Conservation (phyloP, 2,888 invertebrate species). For the Galerucella calmariensis region DNA sequence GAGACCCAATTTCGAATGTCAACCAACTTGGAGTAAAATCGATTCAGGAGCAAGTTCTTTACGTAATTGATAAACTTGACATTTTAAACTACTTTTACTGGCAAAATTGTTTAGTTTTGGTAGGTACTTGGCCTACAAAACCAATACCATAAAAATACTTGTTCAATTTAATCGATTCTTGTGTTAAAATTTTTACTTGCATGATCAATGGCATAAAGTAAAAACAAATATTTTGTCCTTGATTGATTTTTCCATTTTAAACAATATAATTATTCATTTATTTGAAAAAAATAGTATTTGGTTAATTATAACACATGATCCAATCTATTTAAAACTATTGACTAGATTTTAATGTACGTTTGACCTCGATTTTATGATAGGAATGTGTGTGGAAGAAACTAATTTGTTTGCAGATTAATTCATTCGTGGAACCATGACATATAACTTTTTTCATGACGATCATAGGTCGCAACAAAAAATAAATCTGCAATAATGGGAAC, state of each 20-base stretch:
- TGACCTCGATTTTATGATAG: background rate
- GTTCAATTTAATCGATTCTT: background rate
- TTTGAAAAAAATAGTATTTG: background rate
- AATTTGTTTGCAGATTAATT: background rate
- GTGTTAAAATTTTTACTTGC: background rate
- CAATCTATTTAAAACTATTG: background rate
- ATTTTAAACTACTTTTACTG: background rate
- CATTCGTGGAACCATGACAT: background rate
- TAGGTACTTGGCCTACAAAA: background rate
- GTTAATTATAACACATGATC: background rate
- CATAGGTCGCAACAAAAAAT: background rate
- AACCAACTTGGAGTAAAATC: background rate
- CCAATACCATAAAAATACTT: background rate
- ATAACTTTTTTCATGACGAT: background rate
- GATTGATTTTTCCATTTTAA: background rate
- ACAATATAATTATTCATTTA: background rate
- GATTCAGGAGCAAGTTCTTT: background rate
- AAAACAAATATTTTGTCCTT: background rate
- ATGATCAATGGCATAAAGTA: background rate
- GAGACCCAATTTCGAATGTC: background rate
- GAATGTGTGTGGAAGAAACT: background rate
- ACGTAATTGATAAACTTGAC: conserved; percentile 1
- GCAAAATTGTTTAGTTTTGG: background rate
- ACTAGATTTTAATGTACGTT: background rate
- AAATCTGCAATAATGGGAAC: no score